phyloP scores from a whole-genome alignment of 2,797 vertebrate genomes.

The Rhyacichthys aspro region DNA sequence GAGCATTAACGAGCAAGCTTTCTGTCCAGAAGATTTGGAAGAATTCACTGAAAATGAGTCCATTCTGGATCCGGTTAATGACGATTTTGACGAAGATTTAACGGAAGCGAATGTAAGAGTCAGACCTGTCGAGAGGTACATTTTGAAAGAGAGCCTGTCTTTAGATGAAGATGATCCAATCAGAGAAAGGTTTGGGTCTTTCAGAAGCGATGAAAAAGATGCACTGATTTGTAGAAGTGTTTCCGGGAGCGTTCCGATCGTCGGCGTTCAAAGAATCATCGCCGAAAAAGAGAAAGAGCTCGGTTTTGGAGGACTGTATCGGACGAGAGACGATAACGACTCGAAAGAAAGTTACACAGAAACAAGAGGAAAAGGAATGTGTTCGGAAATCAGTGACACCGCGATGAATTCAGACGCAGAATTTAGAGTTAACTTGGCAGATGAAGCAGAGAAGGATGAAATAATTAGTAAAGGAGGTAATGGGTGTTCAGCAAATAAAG shows the following conservation, averaged over 20 bases:
- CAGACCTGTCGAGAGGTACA: conserved; percentile 27
- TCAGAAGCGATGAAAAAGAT: neutral
- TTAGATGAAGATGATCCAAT: neutral
- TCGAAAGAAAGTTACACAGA: no score
- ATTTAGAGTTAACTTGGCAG: no score
- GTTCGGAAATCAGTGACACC: no score
- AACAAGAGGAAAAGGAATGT: no score
- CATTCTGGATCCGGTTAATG: neutral
- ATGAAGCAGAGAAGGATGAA: no score
- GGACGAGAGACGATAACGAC: neutral
- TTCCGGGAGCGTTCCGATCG: neutral
- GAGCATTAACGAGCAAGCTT: neutral
- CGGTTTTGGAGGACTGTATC: conserved; percentile 19
- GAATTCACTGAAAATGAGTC: neutral
- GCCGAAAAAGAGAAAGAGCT: conserved; percentile 21
- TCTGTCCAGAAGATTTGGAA: conserved; percentile 13
- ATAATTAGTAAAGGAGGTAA: no score
- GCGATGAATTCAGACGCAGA: no score
- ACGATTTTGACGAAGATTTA: conserved; percentile 28
- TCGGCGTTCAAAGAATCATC: neutral
- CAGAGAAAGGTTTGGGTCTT: neutral
- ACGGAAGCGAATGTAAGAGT: conserved; percentile 13
- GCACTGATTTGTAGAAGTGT: neutral
- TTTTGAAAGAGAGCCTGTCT: conserved; percentile 24
- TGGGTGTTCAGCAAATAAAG: no score